These are phyloP conservation scores for Cotesia chilonis DNA, from an alignment of 1,140 invertebrate species.

Conservation along the genomic window DNA sequence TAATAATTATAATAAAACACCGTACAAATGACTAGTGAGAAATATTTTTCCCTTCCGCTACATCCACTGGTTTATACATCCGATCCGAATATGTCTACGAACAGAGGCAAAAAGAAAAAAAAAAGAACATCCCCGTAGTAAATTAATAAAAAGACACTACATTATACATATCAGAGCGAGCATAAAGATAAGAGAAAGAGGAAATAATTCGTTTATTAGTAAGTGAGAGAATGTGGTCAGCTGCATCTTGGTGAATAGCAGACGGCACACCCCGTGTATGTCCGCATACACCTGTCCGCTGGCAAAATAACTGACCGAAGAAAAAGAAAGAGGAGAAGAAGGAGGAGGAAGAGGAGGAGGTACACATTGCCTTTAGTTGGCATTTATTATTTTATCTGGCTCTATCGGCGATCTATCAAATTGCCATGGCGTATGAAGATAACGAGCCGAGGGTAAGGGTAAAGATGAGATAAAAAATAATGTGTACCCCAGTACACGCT, in stretches of 20 bases:
- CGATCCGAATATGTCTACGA: too few relatives aligned
- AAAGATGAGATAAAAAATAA: too few relatives aligned
- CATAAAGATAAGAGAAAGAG: conserved; percentile 2
- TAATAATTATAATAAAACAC: conserved; percentile 5
- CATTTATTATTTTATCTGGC: conserved; percentile 30
- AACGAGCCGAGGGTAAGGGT: conserved; percentile 46
- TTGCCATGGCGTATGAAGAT: conserved; percentile 44
- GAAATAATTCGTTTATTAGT: conserved; percentile 21
- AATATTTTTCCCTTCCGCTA: background rate
- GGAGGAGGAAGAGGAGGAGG: background rate
- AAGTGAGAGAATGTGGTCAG: conserved; percentile 35
- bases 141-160: too few relatives aligned
- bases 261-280: conserved; percentile 14
- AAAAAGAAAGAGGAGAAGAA: conserved; percentile 19
- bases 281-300: conserved; percentile 44
- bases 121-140: background rate
- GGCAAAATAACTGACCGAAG: too few relatives aligned
- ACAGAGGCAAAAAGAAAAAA: background rate
- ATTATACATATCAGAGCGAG: too few relatives aligned
- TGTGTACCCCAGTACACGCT: background rate
- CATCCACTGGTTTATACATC: too few relatives aligned
- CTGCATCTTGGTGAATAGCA: conserved; percentile 31
- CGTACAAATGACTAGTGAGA: background rate
- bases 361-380: conserved; percentile 31
- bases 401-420: conserved; percentile 56